Evolutionary conservation across 2,113 vertebrate genomes (phyloP).

Genomic region (Poecilia latipinna): DNA sequence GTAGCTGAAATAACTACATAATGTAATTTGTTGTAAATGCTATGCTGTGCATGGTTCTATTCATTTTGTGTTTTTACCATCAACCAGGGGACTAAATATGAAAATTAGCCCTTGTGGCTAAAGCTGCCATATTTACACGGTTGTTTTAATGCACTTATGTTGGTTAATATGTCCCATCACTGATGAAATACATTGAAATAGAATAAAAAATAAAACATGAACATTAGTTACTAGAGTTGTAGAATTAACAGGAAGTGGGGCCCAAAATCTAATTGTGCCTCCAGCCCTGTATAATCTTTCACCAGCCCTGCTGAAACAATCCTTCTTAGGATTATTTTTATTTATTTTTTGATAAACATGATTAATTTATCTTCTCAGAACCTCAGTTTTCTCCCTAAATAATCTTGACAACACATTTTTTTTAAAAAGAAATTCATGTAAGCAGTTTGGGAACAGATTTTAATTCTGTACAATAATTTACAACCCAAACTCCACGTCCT

Average conservation of each 20-base stretch:
- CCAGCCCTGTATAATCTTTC: neutral
- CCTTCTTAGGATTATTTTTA: neutral
- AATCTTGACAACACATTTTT: neutral
- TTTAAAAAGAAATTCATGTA: neutral
- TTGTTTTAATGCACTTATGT: too few species aligned
- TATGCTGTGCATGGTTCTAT: too few species aligned
- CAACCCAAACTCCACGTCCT: conserved; percentile 37
- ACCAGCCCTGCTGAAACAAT: too few species aligned
- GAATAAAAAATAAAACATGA: too few species aligned
- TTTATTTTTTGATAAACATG: neutral
- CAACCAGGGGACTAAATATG: too few species aligned
- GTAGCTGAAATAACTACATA: neutral
- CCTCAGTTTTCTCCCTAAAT: neutral
- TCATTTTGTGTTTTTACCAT: too few species aligned
- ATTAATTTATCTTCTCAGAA: neutral
- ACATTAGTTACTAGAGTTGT: neutral
- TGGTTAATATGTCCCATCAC: too few species aligned
- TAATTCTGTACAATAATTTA: conserved; percentile 77
- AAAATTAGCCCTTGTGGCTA: too few species aligned
- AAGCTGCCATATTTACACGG: too few species aligned
- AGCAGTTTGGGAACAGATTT: conserved; percentile 27
- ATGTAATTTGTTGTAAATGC: neutral
- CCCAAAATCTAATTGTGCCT: neutral
- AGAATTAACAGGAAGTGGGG: neutral
- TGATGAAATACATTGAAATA: too few species aligned